These are phyloP conservation scores for Ceratosolen solmsi DNA, from an alignment of 1,140 invertebrate genomes.

Conservation along the genomic window DNA sequence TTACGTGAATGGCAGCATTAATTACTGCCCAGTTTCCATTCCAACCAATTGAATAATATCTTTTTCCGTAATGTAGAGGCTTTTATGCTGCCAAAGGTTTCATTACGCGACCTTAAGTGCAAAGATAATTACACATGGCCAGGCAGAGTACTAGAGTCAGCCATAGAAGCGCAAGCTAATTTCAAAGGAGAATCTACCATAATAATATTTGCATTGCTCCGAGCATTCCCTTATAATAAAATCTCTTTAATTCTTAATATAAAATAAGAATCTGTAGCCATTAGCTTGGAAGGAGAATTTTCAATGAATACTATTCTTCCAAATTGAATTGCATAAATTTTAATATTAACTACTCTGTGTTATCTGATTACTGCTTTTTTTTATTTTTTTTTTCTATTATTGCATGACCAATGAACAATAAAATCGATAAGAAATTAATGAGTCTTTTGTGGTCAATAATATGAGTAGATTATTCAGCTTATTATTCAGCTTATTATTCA, in stretches of 20 bases:
- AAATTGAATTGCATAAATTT: neutral
- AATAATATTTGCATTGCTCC: conserved; percentile 33
- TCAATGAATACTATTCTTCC: neutral
- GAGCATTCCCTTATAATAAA: neutral
- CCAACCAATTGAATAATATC: conserved; percentile 19
- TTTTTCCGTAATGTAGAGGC: conserved; percentile 3
- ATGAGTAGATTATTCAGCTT: too few species aligned
- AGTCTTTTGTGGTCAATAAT: too few species aligned
- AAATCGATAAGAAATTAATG: neutral
- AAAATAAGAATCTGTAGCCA: too few species aligned
- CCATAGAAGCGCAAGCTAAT: conserved; percentile 6
- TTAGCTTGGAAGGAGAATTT: too few species aligned
- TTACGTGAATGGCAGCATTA: too few species aligned
- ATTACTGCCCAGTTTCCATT: neutral
- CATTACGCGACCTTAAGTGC: neutral
- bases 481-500: too few species aligned
- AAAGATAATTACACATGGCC: conserved; percentile 9
- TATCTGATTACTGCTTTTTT: neutral
- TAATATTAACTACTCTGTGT: neutral
- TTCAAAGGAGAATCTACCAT: conserved; percentile 16
- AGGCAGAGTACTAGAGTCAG: neutral
- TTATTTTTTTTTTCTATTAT: neutral
- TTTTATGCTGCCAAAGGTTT: neutral
- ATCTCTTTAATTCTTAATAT: neutral
- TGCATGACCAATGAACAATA: neutral